phyloP scores from a whole-genome alignment of 2,797 vertebrate genomes.

The Fringilla coelebs region DNA sequence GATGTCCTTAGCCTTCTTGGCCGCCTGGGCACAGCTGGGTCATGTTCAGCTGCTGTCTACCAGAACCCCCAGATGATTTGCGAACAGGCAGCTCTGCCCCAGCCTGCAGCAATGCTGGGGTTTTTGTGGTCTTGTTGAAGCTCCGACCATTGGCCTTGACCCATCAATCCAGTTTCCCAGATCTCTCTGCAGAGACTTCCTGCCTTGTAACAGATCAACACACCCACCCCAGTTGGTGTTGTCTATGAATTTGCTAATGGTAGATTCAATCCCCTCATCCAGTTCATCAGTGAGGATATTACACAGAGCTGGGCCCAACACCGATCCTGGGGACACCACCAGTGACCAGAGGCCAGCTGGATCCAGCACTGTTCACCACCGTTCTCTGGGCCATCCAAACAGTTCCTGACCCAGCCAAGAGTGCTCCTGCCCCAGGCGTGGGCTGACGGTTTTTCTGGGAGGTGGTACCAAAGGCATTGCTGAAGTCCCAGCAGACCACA shows the following conservation, averaged over 20 bases:
- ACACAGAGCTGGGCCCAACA: not conserved
- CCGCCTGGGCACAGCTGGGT: not conserved
- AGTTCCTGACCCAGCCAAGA: not conserved
- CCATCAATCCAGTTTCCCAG: not conserved
- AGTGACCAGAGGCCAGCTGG: not conserved
- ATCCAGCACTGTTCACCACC: not conserved
- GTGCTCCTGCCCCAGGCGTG: fast-evolving
- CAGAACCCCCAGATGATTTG: not conserved
- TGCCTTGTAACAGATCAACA: not conserved
- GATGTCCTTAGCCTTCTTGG: not conserved
- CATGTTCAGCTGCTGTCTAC: not conserved
- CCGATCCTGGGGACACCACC: not conserved
- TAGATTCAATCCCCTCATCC: not conserved
- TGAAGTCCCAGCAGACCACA: not conserved
- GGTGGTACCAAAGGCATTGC: not conserved
- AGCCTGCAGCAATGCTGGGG: not conserved
- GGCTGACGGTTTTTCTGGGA: not conserved
- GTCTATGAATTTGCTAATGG: not conserved
- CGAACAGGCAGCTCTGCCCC: not conserved
- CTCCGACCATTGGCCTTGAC: fast-evolving
- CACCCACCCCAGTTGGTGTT: not conserved
- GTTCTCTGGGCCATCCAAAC: fast-evolving
- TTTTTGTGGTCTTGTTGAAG: not conserved
- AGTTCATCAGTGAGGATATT: too few relatives aligned
- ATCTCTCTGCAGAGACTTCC: not conserved